phyloP scores from a whole-genome alignment of 2,888 invertebrate species.

The Bombylius major region DNA sequence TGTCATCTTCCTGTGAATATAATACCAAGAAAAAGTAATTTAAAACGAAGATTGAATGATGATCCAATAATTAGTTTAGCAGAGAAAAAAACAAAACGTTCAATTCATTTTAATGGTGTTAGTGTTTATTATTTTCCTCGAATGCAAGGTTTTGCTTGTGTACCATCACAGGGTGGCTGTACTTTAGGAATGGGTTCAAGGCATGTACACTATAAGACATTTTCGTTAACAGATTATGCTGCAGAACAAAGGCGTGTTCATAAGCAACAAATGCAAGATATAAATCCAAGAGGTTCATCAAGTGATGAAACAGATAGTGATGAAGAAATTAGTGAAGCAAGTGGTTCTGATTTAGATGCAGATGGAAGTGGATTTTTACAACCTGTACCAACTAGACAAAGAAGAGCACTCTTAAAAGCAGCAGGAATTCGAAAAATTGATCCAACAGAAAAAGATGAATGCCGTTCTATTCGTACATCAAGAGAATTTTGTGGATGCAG shows the following conservation, averaged over 20 bases:
- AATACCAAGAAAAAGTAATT: conserved; percentile 45
- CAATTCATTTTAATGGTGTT: conserved; percentile 80
- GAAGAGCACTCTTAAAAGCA: conserved; percentile 75
- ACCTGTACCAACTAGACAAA: conserved; percentile 84
- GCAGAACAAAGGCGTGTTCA: conserved; percentile 78
- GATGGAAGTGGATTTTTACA: conserved; percentile 84
- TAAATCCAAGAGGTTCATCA: conserved; percentile 40
- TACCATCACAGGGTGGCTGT: conserved; percentile 80
- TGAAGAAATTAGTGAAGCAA: conserved; percentile 67
- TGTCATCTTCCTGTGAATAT: not conserved
- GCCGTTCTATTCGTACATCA: conserved; percentile 79
- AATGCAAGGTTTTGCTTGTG: conserved; percentile 82
- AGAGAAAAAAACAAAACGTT: conserved; percentile 56
- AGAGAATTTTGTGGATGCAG: conserved; percentile 89
- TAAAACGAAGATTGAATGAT: conserved; percentile 44
- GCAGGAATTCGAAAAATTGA: conserved; percentile 92
- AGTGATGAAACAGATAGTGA: conserved; percentile 77
- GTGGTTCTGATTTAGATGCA: conserved; percentile 73
- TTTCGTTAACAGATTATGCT: conserved; percentile 78
- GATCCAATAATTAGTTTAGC: not conserved
- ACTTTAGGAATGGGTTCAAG: conserved; percentile 84
- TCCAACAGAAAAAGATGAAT: conserved; percentile 84
- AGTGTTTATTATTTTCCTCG: conserved; percentile 92
- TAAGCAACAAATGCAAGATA: conserved; percentile 56
- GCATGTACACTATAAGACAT: conserved; percentile 56